Conservation (phyloP, 2,888 invertebrate genomes). For the Neria commutata region DNA sequence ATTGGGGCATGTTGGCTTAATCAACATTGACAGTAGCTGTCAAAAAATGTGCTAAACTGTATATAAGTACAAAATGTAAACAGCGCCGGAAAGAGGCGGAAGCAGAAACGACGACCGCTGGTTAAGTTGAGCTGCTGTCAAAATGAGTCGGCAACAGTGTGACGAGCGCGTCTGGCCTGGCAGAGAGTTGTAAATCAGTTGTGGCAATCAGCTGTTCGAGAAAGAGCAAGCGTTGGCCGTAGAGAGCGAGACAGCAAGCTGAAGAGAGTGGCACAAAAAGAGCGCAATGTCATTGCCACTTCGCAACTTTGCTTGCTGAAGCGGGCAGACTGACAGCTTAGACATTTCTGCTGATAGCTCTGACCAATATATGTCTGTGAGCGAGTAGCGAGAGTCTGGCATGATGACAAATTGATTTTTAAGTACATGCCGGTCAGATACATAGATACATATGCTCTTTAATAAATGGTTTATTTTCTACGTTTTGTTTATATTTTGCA, state of each 20-base stretch:
- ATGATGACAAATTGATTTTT: constrained; percentile 29
- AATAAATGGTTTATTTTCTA: constrained; percentile 30
- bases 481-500: no score
- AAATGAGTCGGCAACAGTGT: neutral
- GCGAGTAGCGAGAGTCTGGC: neutral
- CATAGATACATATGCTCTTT: neutral
- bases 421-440: constrained; percentile 12
- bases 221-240: neutral
- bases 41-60: constrained; percentile 20
- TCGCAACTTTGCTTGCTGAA: no score
- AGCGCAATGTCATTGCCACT: constrained; percentile 34
- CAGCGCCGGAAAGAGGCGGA: neutral
- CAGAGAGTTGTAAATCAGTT: neutral
- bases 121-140: neutral
- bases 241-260: constrained; percentile 6
- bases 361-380: constrained; percentile 37
- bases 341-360: constrained; percentile 37
- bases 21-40: constrained; percentile 34
- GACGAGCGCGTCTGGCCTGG: no score
- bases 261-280: constrained; percentile 4
- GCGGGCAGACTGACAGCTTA: constrained; percentile 30
- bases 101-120: neutral
- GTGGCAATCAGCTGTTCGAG: constrained; percentile 1
- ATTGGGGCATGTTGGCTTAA: constrained; percentile 31
- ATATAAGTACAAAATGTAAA: neutral